Evolutionary conservation across 2,888 invertebrate species (phyloP), one percentile per base, ranked within the genome.

Genomic region (Plagodis dolabraria): DNA sequence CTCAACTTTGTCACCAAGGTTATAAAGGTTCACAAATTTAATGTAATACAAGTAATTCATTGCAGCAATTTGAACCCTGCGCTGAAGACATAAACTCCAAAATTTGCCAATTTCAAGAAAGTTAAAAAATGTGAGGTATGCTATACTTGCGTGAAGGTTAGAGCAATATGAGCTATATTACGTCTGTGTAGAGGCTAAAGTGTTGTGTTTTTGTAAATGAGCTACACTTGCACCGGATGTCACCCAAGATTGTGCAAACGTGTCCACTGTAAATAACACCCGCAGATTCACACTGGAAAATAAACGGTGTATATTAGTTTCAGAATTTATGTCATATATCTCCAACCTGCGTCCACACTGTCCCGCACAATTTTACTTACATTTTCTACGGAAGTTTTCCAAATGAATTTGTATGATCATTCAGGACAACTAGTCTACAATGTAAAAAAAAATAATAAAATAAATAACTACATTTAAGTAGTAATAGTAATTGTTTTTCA

Each of bases 201-300:
- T 33, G 22, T 34, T 46, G 9, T 10, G 12, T 40, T 33, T 47
- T 53, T 11, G n/a, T 6, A 5, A 36, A 8, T 40, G 40, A 5
- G 7, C 47, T 40, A 33, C 40, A 40, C 38, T 22, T 57, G 49
- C 52, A 52, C 46, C 57, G 54, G 67, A 66, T 63, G 66, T 67
- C 69, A 67, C 68, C 65, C 67, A 60, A 53, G 72, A 71, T 72
- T 70, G 72, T 60, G 71, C 68, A 71, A 76, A 71, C 71, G 70
- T 76, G 66, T 57, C 51, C 64, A 63, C 63, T 65, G 66, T 68
- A 68, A 64, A 60, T 68, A 58, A 62, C 53, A 51, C 57, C 47
- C 40, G 45, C 60, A 64, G 60, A 63, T 63, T 61, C 49, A 60
- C 59, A 60, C 60, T 64, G 57, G 48, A 53, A 53, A 53, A 61